Percentiles rank a stretch among this genome's conserved stretches.
Conservation (phyloP, 35 echinoderm and acorn worm genomes). For the Ophioderma brevispina region DNA sequence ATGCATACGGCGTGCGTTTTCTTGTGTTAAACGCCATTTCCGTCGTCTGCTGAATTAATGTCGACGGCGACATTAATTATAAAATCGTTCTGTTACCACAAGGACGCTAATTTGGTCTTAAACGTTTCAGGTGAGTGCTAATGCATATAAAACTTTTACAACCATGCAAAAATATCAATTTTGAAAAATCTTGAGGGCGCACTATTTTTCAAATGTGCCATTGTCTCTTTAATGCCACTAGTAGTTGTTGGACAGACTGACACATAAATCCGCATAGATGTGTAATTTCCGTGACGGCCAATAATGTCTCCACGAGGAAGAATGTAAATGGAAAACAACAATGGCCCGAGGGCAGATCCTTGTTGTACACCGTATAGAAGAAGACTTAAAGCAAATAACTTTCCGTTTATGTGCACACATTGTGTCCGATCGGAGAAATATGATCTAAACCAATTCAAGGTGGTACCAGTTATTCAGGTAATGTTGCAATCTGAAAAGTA, state of each 20-base stretch:
- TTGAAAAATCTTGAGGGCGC: no score
- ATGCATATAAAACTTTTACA: no score
- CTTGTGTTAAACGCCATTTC: no score
- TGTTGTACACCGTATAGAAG: conserved; percentile 54
- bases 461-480: conserved; percentile 33
- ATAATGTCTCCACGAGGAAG: conserved; percentile 56
- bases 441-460: conserved; percentile 42
- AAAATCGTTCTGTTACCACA: no score
- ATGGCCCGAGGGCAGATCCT: conserved; percentile 73
- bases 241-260: background rate
- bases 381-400: background rate
- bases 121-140: no score
- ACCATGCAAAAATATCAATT: no score
- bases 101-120: no score
- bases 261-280: conserved; percentile 50
- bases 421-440: conserved; percentile 36
- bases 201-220: no score
- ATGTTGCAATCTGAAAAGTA: conserved; percentile 29
- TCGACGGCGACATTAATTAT: no score
- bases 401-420: background rate
- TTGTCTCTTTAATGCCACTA: background rate
- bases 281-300: conserved; percentile 41
- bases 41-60: no score
- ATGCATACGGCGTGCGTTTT: no score
- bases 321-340: conserved; percentile 62